phyloP scores from a whole-genome alignment of 37 sponge, comb jelly and placozoan species.

The Haliclona indistincta region DNA sequence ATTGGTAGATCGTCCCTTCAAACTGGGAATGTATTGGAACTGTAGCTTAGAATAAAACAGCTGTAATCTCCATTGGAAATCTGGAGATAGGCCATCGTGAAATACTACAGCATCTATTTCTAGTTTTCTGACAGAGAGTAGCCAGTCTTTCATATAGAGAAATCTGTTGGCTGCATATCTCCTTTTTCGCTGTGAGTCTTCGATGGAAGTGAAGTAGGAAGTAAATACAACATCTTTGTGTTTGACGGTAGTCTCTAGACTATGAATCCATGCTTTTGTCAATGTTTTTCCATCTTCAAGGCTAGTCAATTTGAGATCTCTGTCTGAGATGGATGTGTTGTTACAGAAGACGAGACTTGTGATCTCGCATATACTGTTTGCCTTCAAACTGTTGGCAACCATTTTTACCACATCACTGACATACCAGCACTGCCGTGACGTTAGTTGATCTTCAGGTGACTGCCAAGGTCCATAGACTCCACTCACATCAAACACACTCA shows the following conservation, averaged over 20 bases:
- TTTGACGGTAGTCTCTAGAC: background rate
- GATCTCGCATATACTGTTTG: background rate
- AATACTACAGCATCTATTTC: constrained; percentile 56
- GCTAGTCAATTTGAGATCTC: background rate
- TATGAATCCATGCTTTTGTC: background rate
- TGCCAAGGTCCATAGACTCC: constrained; percentile 59
- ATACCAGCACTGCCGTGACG: constrained; percentile 46
- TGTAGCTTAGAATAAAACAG: constrained; percentile 10
- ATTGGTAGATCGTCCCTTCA: constrained; percentile 59
- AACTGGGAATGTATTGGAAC: constrained; percentile 35
- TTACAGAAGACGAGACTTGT: background rate
- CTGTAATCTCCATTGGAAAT: constrained; percentile 34
- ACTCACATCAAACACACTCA: constrained; percentile 6
- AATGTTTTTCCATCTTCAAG: background rate
- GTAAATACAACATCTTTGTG: constrained; percentile 43
- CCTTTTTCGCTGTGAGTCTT: constrained; percentile 48
- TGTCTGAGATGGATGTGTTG: background rate
- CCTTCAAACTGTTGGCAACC: background rate
- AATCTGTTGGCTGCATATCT: constrained; percentile 19
- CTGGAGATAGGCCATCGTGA: constrained; percentile 53
- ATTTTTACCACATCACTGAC: constrained; percentile 7
- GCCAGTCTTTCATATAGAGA: constrained; percentile 52
- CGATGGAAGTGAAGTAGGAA: constrained; percentile 56
- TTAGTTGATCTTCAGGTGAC: no score
- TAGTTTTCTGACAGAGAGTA: constrained; percentile 14